phyloP scores from a whole-genome alignment of 2,797 vertebrate species.

The Sphenopsis melanotis region DNA sequence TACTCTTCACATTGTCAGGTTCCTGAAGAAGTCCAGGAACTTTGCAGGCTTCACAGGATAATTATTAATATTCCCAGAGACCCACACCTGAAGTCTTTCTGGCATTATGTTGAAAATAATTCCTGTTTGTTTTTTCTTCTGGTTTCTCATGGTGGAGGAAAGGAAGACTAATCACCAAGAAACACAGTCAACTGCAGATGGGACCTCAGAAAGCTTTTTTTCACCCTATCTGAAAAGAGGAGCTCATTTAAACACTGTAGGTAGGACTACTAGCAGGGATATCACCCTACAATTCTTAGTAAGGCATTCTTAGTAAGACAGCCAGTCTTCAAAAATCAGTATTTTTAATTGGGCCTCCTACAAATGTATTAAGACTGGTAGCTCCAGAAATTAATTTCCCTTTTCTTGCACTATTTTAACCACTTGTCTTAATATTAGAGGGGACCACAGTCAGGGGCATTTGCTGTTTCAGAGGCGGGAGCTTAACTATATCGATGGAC shows the following conservation, averaged over 20 bases:
- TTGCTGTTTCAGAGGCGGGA: not conserved
- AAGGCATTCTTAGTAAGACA: not conserved
- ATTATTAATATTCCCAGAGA: not conserved
- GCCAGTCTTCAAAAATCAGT: not conserved
- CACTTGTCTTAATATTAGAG: not conserved
- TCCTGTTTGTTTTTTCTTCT: not conserved
- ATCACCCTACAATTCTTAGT: not conserved
- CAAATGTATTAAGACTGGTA: not conserved
- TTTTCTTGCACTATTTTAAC: not conserved
- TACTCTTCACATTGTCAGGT: not conserved
- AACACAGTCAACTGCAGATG: not conserved
- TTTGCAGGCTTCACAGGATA: not conserved
- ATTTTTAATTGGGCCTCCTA: not conserved
- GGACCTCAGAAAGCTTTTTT: not conserved
- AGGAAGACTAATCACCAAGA: not conserved
- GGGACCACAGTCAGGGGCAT: not conserved
- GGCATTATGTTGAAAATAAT: not conserved
- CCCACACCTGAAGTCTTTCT: not conserved
- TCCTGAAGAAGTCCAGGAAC: not conserved
- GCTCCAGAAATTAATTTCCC: not conserved
- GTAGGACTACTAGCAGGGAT: not conserved
- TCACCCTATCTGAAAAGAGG: not conserved
- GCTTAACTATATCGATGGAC: rapidly evolving
- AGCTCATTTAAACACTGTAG: not conserved
- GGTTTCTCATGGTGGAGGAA: not conserved